Percentiles rank a stretch among this genome's conserved stretches.
phyloP scores from a whole-genome alignment of 2,797 vertebrate species.

The Brotula barbata region DNA sequence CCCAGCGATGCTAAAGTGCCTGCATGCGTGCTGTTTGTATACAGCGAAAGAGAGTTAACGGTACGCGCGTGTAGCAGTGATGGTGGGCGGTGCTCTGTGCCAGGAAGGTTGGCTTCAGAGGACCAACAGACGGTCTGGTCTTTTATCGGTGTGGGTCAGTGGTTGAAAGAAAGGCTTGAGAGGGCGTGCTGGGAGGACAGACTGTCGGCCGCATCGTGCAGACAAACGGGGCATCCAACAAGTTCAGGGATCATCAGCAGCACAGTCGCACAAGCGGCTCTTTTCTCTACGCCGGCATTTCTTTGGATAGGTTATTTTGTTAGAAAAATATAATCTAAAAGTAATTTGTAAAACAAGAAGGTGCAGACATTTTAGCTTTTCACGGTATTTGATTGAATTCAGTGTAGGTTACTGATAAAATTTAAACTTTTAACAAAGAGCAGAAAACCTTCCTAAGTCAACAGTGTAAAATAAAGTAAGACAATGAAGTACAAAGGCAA shows the following conservation, averaged over 20 bases:
- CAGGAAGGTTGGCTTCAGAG: conserved; percentile 58
- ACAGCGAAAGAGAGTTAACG: conserved; percentile 9
- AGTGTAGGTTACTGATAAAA: too few relatives aligned
- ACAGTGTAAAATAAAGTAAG: conserved; percentile 31
- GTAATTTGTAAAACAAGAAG: too few relatives aligned
- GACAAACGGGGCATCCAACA: conserved; percentile 64
- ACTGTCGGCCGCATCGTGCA: conserved; percentile 62
- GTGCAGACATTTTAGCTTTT: too few relatives aligned
- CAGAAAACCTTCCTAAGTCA: too few relatives aligned
- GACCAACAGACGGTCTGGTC: conserved; percentile 66
- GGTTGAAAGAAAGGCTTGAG: conserved; percentile 60
- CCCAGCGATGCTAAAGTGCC: conserved; percentile 9
- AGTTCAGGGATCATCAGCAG: conserved; percentile 60
- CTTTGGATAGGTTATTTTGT: neutral
- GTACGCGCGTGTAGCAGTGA: conserved; percentile 36
- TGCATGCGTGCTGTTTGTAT: conserved; percentile 31
- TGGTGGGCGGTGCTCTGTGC: conserved; percentile 30
- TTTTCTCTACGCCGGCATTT: conserved; percentile 7
- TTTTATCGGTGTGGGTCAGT: conserved; percentile 64
- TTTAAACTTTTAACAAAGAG: too few relatives aligned
- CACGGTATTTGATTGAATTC: conserved; percentile 16
- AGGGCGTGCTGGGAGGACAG: conserved; percentile 74
- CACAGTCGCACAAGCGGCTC: conserved; percentile 17
- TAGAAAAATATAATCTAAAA: too few relatives aligned
- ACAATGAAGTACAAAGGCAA: conserved; percentile 27